Evolutionary conservation across 2,888 invertebrate genomes (phyloP), one percentile per base, ranked within the genome.

Genomic region (Acronicta psi): DNA sequence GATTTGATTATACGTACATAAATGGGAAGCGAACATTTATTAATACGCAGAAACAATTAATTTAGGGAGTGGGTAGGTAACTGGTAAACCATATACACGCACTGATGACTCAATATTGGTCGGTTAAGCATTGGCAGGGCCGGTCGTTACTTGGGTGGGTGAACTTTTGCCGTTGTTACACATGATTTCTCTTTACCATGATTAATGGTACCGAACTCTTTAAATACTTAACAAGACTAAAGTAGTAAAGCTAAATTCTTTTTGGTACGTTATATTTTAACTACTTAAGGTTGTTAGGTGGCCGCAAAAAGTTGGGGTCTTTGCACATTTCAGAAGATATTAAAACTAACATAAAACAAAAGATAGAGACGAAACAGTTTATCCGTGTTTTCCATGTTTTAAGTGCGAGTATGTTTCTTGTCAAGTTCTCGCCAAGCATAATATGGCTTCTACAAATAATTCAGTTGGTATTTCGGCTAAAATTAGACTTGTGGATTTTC

Each of bases 41-140:
- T 63, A 72, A 66, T 69, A 69, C 70, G 46, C 53, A 63, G 62
- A 73, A 67, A 66, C 73, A 77, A 77, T 77, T 71, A 63, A 56
- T 63, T 67, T 53, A 31, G 68, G 68, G 68, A 8, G 52, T 17
- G 61, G 60, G 46, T 56, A 43, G 34, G 58, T 58, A 50, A 34
- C n/a, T 34, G 34, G 34, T 34, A 2, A 59, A 66, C 68, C 50
- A 38, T 53, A 5, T 36, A 43, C 34, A 38, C 60, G 49, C 49
- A 11, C 54, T 72, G 60, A 60, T 60, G 67, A 55, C 55, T 50
- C 46, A 38, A 55, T 58, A 56, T 64, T 59, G 73, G 64, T 63
- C 40, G 51, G 69, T 68, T 73, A 52, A 69, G 64, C 69, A 54
- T 38, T 31, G 18, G 23, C 43, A 34, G 53, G 52, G 52, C 40